A percentile compares a stretch with the other conserved stretches of the same genome.
Evolutionary conservation across 1,140 invertebrate genomes (phyloP).

Genomic region (Penaeus vannamei): DNA sequence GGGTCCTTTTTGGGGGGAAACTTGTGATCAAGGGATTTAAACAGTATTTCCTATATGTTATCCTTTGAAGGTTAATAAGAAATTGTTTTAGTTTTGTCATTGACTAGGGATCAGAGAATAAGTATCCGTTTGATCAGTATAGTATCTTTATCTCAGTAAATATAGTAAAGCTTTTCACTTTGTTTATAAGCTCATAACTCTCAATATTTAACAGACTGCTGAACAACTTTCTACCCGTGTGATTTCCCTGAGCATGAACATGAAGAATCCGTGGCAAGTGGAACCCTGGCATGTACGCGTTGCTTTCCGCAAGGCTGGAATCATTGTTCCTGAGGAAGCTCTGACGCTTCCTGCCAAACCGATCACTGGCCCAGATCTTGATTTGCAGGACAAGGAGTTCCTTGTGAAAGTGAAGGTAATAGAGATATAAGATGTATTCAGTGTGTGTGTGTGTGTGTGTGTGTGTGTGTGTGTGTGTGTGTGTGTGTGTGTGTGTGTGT

Average conservation of each 20-base stretch:
- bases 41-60: not conserved
- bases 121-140: conserved; percentile 24
- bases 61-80: not conserved
- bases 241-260: conserved; percentile 81
- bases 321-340: conserved; percentile 78
- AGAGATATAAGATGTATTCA: not conserved
- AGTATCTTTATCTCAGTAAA: conserved; percentile 10
- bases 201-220: conserved; percentile 62
- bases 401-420: conserved; percentile 82
- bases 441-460: not conserved
- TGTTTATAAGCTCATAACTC: not conserved
- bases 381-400: conserved; percentile 85
- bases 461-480: not conserved
- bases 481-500: not conserved
- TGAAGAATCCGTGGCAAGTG: conserved; percentile 83
- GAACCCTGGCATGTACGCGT: conserved; percentile 85
- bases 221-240: conserved; percentile 67
- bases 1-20: no score
- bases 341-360: conserved; percentile 82
- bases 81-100: not conserved
- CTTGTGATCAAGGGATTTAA: no score
- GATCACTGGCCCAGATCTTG: conserved; percentile 85
- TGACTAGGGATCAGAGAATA: not conserved
- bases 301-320: conserved; percentile 80
- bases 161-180: conserved; percentile 22